Conservation (phyloP, 1,140 invertebrate species). For the Wasmannia auropunctata region DNA sequence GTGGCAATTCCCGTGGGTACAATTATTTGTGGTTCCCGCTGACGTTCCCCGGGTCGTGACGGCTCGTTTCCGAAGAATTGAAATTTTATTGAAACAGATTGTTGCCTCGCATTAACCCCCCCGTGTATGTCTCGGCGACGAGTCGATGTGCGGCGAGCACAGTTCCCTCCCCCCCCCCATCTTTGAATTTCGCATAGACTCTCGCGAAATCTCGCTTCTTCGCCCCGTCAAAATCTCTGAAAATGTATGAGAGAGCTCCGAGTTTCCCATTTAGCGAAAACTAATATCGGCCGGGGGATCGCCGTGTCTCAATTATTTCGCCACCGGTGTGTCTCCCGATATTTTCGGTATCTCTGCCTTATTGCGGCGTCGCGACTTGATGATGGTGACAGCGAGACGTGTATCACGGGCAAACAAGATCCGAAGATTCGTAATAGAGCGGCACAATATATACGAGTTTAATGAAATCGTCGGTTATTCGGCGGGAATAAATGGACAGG, state of each 20-base stretch:
- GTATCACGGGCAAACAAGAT: slow-evolving; percentile 34
- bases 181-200: background rate
- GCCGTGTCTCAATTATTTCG: slow-evolving; percentile 16
- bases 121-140: slow-evolving; percentile 3
- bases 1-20: slow-evolving; percentile 75
- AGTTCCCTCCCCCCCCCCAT: background rate
- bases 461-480: slow-evolving; percentile 58
- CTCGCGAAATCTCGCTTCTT: background rate
- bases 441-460: slow-evolving; percentile 37
- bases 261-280: slow-evolving; percentile 8
- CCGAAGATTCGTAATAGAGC: background rate
- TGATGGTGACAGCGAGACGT: background rate
- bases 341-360: background rate
- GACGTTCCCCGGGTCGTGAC: slow-evolving; percentile 33
- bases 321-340: background rate
- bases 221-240: background rate
- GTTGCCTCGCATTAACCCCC: slow-evolving; percentile 24
- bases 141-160: background rate
- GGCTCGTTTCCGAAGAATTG: slow-evolving; percentile 46
- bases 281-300: slow-evolving; percentile 7
- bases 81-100: slow-evolving; percentile 49
- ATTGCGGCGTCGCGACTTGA: background rate
- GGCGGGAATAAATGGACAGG: slow-evolving; percentile 36
- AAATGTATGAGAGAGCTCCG: slow-evolving; percentile 39
- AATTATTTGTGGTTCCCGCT: slow-evolving; percentile 74